Evolutionary conservation across 2,888 invertebrate species (phyloP).

Genomic region (Epinotia nisella): DNA sequence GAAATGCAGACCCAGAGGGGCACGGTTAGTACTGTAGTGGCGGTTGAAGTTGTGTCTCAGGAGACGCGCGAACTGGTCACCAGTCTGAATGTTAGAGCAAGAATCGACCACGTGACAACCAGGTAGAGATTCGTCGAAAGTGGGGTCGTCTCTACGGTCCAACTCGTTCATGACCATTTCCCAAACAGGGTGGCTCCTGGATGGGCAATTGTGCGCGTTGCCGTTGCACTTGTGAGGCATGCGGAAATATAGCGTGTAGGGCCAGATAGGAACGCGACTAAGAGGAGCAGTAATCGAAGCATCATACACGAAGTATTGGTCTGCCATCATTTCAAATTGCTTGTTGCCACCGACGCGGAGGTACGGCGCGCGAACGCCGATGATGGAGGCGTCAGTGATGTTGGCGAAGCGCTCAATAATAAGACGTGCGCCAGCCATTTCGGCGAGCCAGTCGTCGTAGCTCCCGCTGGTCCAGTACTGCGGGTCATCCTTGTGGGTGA

Average conservation of each 20-base stretch:
- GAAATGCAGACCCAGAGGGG: constrained; percentile 96
- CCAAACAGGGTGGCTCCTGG: constrained; percentile 96
- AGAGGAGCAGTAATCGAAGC: constrained; percentile 96
- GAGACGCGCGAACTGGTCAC: constrained; percentile 95
- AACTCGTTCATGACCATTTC: constrained; percentile 98
- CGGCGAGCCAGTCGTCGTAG: constrained; percentile 96
- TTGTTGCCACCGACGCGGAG: constrained; percentile 96
- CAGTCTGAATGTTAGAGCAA: constrained; percentile 95
- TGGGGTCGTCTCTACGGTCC: constrained; percentile 96
- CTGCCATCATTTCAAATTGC: constrained; percentile 98
- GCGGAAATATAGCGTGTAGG: constrained; percentile 97
- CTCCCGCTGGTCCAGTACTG: constrained; percentile 94
- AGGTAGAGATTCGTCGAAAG: constrained; percentile 96
- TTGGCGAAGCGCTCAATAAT: constrained; percentile 96
- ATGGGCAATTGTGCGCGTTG: constrained; percentile 96
- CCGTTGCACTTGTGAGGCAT: constrained; percentile 98
- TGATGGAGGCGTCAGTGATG: constrained; percentile 95
- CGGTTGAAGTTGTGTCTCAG: constrained; percentile 97
- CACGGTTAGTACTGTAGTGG: constrained; percentile 96
- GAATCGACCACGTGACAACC: constrained; percentile 98
- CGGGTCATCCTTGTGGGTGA: constrained; percentile 96
- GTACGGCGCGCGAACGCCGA: constrained; percentile 95
- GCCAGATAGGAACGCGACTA: constrained; percentile 97
- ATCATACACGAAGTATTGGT: constrained; percentile 97
- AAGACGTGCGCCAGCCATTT: constrained; percentile 96